Base-by-base conservation (phyloP, 2,888 invertebrate species). In the Prosapia bicincta region DNA sequence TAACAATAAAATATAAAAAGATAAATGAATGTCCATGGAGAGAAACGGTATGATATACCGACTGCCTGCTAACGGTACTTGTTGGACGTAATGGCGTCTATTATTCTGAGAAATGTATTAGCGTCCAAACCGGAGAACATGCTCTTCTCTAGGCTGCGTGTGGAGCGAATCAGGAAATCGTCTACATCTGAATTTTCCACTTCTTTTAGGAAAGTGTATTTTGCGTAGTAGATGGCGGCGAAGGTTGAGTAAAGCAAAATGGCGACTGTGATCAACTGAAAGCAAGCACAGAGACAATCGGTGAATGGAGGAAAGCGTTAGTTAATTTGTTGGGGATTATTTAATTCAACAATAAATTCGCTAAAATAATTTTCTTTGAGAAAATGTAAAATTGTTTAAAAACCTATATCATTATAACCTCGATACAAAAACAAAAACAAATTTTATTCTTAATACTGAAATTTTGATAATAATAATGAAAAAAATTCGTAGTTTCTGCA, bases 171-270 rank as follows among this genome's bases (percentile, higher is more conserved):
- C 68, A 75, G 66, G 74, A 93, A 88, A 83, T 92, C 91, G 76
- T 90, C 90, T 83, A 93, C 92, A 81, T 91, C 90, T 83, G 89
- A 87, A 81, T 91, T 91, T 84, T 92, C 92, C 84, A 93, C 93
- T 74, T 91, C 90, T n/a, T 92, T 88, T 77, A 93, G 88, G 69
- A 94, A 93, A 85, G 94, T 94, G 84, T 94, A 93, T 85, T 94
- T 94, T 72, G 95, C 94, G 85, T 94, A 95, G 85, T 94, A 94
- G 82, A 94, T 92, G 75, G 95, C 95, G 1, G 95, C 94, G 81
- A 95, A 89, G 74, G 93, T 93, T 75, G 94, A 94, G 86, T 95
- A 95, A 80, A 94, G 90, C 30, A 95, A 88, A 66, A 95, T 86
- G 5, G 90, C 89, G 0, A 94, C 94, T 7, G 95, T 95, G 83